Conservation (phyloP, 2,113 vertebrate species). For the Symphodus melops region DNA sequence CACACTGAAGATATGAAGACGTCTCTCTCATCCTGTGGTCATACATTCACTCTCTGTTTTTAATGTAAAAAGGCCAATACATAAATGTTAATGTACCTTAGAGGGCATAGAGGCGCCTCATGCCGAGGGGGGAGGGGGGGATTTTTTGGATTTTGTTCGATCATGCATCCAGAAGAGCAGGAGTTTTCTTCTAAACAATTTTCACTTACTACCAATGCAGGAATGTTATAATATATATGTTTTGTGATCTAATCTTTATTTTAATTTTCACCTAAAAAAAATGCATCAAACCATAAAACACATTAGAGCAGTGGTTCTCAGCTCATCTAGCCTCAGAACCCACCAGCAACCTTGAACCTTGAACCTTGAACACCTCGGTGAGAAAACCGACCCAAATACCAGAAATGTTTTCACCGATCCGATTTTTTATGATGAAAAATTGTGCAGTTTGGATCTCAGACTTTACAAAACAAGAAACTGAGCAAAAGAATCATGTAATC, state of each 20-base stretch:
- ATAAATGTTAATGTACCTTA: neutral
- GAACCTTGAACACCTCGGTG: no score
- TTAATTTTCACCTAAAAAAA: neutral
- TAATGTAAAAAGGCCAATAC: neutral
- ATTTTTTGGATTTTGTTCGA: slow-evolving; percentile 12
- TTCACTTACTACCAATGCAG: neutral
- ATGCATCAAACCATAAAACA: neutral
- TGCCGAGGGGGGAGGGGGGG: no score
- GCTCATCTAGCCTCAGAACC: no score
- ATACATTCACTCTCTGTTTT: neutral
- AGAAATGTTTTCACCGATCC: no score
- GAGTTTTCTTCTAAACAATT: neutral
- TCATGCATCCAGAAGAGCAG: neutral
- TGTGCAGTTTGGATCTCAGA: no score
- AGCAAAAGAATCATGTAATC: no score
- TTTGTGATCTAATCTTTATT: neutral
- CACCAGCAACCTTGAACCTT: no score
- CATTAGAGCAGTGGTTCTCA: neutral
- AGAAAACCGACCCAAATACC: no score
- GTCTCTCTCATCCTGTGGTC: neutral
- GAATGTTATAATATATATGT: neutral
- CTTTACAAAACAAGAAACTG: no score
- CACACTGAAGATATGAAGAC: slow-evolving; percentile 88
- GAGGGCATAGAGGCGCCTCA: no score
- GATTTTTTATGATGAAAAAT: no score